These are phyloP conservation scores for Sylvicola fuscatus DNA, from an alignment of 2,888 invertebrate genomes.

Conservation along the genomic window DNA sequence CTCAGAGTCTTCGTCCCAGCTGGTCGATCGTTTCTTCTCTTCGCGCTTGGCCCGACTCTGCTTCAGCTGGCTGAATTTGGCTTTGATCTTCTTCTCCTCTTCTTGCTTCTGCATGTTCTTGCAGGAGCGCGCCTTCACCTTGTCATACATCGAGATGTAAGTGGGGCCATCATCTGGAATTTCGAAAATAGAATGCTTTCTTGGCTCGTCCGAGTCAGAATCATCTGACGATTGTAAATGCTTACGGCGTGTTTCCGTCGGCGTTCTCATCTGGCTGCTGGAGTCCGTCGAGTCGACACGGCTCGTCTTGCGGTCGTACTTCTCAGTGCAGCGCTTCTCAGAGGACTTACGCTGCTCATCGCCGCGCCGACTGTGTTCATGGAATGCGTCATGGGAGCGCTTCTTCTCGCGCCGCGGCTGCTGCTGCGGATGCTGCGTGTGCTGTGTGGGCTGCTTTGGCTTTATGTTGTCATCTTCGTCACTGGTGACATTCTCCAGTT, in stretches of 20 bases:
- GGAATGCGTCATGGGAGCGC: conserved; percentile 7
- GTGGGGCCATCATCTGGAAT: conserved; percentile 67
- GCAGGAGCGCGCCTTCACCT: conserved; percentile 83
- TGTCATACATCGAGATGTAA: conserved; percentile 95
- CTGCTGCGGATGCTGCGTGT: neutral
- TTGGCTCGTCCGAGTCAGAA: conserved; percentile 53
- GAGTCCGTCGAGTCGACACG: no score
- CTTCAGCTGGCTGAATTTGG: conserved; percentile 73
- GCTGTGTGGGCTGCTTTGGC: neutral
- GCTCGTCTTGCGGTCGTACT: no score
- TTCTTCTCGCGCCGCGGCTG: conserved; percentile 6
- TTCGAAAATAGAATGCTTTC: conserved; percentile 81
- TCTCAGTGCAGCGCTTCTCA: no score
- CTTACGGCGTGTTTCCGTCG: no score
- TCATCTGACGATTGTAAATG: conserved; percentile 22
- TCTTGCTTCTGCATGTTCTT: conserved; percentile 86
- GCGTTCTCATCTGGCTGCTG: no score
- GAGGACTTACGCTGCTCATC: conserved; percentile 4
- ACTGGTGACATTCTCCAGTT: conserved; percentile 1
- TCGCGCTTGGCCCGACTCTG: conserved; percentile 72
- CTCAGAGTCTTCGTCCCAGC: conserved; percentile 76
- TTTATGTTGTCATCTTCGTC: conserved; percentile 3
- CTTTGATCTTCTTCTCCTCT: conserved; percentile 77
- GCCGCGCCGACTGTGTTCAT: conserved; percentile 10
- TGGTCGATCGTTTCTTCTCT: conserved; percentile 73